phyloP scores from a whole-genome alignment of 2,888 invertebrate genomes.

The Agrilus mali region DNA sequence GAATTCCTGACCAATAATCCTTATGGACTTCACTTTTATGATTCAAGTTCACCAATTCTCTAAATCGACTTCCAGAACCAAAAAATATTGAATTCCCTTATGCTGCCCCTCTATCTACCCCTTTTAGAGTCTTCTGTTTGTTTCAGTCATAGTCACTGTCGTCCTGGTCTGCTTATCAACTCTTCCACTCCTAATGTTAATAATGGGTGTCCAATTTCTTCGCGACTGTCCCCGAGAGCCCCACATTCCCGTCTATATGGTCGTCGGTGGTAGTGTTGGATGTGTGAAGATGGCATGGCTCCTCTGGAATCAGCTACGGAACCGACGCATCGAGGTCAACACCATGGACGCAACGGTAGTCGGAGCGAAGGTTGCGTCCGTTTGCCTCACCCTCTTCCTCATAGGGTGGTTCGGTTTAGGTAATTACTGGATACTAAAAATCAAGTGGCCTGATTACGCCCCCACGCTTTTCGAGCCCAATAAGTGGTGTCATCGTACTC shows the following conservation, averaged over 20 bases:
- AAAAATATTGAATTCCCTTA: too few species aligned
- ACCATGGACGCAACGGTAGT: conserved; percentile 39
- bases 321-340: conserved; percentile 33
- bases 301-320: conserved; percentile 52
- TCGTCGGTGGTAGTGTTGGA: conserved; percentile 70
- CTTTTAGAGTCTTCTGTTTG: conserved; percentile 19
- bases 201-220: conserved; percentile 66
- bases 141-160: conserved; percentile 57
- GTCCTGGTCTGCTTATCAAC: conserved; percentile 53
- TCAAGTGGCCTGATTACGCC: conserved; percentile 65
- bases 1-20: too few species aligned
- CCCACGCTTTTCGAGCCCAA: conserved; percentile 63
- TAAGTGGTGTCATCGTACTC: conserved; percentile 64
- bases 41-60: too few species aligned
- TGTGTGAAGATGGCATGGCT: conserved; percentile 57
- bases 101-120: too few species aligned
- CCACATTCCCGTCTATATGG: conserved; percentile 68
- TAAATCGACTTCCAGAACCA: too few species aligned
- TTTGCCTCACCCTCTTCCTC: conserved; percentile 54
- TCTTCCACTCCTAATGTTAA: conserved; percentile 63
- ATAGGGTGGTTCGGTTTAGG: conserved; percentile 62
- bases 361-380: conserved; percentile 50
- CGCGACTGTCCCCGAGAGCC: conserved; percentile 68
- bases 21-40: too few species aligned
- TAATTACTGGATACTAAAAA: conserved; percentile 53